These are phyloP conservation scores for Centruroides vittatus DNA, from an alignment of 1,140 invertebrate species.

Conservation along the genomic window DNA sequence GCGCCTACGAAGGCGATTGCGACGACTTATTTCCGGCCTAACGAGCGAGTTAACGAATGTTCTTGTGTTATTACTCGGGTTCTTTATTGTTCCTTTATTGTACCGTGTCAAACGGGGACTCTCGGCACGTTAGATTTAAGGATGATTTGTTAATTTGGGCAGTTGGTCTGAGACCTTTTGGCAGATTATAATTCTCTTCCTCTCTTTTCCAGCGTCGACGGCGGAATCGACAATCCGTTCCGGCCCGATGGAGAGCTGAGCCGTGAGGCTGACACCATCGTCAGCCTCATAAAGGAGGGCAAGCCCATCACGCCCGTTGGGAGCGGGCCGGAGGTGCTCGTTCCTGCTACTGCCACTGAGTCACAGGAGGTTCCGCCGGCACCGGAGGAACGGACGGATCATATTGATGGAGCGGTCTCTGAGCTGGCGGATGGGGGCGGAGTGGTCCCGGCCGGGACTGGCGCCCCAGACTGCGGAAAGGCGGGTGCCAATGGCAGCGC, in stretches of 20 bases:
- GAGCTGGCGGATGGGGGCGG: neutral
- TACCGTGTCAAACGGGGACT: too few species aligned
- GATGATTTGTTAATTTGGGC: too few species aligned
- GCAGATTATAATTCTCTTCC: too few species aligned
- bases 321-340: slow-evolving; percentile 29
- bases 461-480: slow-evolving; percentile 19
- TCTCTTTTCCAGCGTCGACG: slow-evolving; percentile 62
- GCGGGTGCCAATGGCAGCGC: slow-evolving; percentile 6
- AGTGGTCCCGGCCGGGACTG: neutral
- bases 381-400: too few species aligned
- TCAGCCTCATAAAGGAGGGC: slow-evolving; percentile 79
- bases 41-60: too few species aligned
- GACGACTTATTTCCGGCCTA: too few species aligned
- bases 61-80: too few species aligned
- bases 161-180: too few species aligned
- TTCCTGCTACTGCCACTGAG: neutral
- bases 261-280: slow-evolving; percentile 88
- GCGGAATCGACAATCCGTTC: slow-evolving; percentile 93
- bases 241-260: slow-evolving; percentile 86
- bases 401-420: neutral
- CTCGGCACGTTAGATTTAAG: too few species aligned
- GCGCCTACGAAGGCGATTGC: too few species aligned
- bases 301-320: slow-evolving; percentile 50
- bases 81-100: too few species aligned
- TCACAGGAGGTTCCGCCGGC: too few species aligned